phyloP scores from a whole-genome alignment of 53 echinoderm and acorn worm species.

The Echinarachnius parma region DNA sequence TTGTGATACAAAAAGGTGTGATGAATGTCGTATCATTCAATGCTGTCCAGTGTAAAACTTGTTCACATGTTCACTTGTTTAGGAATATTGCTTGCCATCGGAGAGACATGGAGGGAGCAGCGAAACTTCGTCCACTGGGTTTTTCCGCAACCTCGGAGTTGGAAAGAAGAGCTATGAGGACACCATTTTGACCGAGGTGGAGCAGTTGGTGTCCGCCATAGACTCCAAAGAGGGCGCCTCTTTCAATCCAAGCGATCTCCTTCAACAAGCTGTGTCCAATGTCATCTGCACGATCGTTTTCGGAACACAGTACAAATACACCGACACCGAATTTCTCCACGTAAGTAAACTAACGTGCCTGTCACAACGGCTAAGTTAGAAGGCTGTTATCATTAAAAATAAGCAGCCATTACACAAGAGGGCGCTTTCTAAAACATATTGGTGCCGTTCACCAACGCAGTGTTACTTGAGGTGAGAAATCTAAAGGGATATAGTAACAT shows the following conservation, averaged over 20 bases:
- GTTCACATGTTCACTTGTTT: too few species aligned
- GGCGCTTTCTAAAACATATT: too few species aligned
- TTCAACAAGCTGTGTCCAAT: constrained; percentile 34
- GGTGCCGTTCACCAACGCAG: constrained; percentile 26
- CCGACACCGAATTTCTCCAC: constrained; percentile 26
- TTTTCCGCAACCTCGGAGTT: constrained; percentile 38
- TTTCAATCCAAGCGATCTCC: constrained; percentile 32
- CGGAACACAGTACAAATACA: constrained; percentile 51
- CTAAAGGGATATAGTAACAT: too few species aligned
- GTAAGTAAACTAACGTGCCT: too few species aligned
- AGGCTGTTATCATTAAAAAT: too few species aligned
- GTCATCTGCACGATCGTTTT: constrained; percentile 53
- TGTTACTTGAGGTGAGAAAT: constrained; percentile 28
- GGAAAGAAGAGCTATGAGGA: constrained; percentile 47
- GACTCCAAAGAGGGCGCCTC: constrained; percentile 16
- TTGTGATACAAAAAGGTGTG: too few species aligned
- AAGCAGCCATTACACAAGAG: too few species aligned
- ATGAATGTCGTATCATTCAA: too few species aligned
- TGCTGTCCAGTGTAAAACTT: too few species aligned
- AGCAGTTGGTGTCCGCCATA: constrained; percentile 5
- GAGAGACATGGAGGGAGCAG: constrained; percentile 41
- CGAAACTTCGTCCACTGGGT: constrained; percentile 39
- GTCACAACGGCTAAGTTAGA: too few species aligned
- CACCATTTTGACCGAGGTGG: constrained; percentile 17
- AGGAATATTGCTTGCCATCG: constrained; percentile 27